phyloP scores from a whole-genome alignment of 2,797 vertebrate genomes.

The Micrastur ruficollis region DNA sequence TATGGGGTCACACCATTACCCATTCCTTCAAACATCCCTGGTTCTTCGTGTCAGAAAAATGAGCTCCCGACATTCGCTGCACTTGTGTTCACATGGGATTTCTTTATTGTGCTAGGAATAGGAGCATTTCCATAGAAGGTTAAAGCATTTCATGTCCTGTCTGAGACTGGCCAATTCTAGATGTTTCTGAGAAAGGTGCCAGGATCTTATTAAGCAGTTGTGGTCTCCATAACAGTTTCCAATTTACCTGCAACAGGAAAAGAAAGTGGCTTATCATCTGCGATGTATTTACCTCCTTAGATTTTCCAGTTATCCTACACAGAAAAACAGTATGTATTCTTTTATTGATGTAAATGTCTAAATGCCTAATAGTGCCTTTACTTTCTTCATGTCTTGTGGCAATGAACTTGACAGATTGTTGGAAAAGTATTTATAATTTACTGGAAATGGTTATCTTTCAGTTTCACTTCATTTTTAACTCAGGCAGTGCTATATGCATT shows the following conservation, averaged over 20 bases:
- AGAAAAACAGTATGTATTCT: not conserved
- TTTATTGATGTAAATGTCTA: not conserved
- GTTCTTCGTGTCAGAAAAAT: not conserved
- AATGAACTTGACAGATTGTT: not conserved
- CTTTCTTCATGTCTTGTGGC: not conserved
- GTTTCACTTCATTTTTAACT: conserved; percentile 14
- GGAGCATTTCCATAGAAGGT: conserved; percentile 31
- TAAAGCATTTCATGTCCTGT: not conserved
- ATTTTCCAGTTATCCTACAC: not conserved
- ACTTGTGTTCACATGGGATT: not conserved
- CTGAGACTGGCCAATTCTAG: not conserved
- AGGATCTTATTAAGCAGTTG: not conserved
- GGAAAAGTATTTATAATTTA: not conserved
- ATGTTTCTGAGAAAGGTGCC: not conserved
- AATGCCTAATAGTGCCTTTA: not conserved
- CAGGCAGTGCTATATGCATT: not conserved
- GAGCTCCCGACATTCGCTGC: not conserved
- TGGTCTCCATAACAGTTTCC: not conserved
- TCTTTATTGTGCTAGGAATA: not conserved
- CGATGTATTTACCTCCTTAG: not conserved
- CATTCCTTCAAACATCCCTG: not conserved
- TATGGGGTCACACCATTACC: not conserved
- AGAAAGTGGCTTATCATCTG: not conserved
- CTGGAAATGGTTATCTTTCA: not conserved
- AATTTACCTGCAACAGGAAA: not conserved